Percentiles rank a stretch among this genome's conserved stretches.
phyloP scores from a whole-genome alignment of 2,888 invertebrate genomes.

The Odontothrips loti region DNA sequence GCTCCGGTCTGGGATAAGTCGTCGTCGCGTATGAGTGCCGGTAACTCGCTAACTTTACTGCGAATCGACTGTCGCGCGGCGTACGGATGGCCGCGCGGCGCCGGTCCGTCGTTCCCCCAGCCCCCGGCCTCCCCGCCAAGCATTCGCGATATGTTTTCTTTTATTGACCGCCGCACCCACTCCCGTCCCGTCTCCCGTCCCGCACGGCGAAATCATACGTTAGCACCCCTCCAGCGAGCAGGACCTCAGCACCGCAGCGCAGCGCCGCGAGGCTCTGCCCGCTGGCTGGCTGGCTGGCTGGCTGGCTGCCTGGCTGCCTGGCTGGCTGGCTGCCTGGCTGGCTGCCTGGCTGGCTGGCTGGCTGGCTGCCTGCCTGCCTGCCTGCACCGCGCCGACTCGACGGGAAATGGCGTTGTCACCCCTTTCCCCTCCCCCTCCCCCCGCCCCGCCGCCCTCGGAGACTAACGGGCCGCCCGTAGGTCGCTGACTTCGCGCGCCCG shows the following conservation, averaged over 20 bases:
- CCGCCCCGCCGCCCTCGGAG: neutral
- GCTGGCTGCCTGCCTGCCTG: neutral
- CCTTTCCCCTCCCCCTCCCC: neutral
- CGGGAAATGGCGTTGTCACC: neutral
- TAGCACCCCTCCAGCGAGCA: neutral
- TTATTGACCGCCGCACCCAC: neutral
- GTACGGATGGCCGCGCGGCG: no score
- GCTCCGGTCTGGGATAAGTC: neutral
- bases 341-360: neutral
- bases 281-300: neutral
- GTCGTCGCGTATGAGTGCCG: no score
- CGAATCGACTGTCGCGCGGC: no score
- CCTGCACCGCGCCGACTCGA: neutral
- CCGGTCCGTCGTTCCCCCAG: no score
- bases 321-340: neutral
- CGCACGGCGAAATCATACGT: neutral
- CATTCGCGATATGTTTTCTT: neutral
- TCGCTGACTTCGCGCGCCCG: no score
- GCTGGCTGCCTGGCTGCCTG: no score
- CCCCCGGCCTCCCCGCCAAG: neutral
- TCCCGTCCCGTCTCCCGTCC: neutral
- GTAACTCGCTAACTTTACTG: neutral
- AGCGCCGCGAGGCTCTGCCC: neutral
- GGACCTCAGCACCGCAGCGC: neutral
- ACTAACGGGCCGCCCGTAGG: no score